Base-by-base conservation (phyloP, 2,888 invertebrate genomes). In the Alviniconcha strummeri region DNA sequence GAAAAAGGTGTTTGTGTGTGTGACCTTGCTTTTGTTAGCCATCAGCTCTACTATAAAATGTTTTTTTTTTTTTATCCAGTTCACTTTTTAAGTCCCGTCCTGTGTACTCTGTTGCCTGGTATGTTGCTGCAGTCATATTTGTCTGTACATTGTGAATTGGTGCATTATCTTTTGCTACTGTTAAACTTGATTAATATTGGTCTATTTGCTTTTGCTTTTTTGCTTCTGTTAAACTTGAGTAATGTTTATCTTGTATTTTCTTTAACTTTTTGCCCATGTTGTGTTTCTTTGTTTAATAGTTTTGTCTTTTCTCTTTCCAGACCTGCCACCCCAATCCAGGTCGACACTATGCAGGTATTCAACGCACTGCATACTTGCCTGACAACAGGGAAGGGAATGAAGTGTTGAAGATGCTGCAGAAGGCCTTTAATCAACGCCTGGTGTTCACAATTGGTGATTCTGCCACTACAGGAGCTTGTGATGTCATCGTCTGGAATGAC, bases 401-500 rank as follows among this genome's bases (percentile, higher is more conserved):
- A 67, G 87, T 92, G 57, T 84, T 89, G 54, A 77, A 83, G 15
- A 84, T 92, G 81, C 86, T 92, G 77, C 81, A 86, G 81, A 86
- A 86, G 81, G 91, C 92, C 7, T 92, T 92, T 82, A 85, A 91
- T 17, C 88, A 88, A 55, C 83, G 89, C n/a, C 80, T 92, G 67
- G 85, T 89, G 7, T 92, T 92, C 81, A 92, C 92, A 1, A 87
- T 92, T 57, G 91, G 92, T 5, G 86, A 86, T 15, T 92, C 92
- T 6, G 80, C 85, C 8, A 92, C 91, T 7, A 90, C 90, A 11
- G 92, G 92, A 17, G 84, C 81, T 19, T 85, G 88, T 56, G 88
- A 88, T 78, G 88, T 89, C 6, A 87, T 92, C 60, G 89, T 89
- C 1, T 92, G 92, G 92, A 92, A 92, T 83, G 92, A 92, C 80